Percentiles rank a stretch among this genome's conserved stretches.
phyloP scores from a whole-genome alignment of 2,888 invertebrate genomes.

The Macroteleia sp. region DNA sequence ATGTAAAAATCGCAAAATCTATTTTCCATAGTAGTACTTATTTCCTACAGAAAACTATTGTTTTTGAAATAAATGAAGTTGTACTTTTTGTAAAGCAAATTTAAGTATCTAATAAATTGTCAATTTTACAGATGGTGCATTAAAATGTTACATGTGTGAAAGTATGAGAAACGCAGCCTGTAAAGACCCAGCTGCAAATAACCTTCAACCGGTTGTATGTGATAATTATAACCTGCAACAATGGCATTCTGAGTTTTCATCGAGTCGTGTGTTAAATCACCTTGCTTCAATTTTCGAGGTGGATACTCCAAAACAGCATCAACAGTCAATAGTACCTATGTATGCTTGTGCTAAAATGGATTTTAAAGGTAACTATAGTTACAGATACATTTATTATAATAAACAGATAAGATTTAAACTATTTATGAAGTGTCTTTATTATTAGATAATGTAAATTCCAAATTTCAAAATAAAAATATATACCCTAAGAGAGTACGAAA shows the following conservation, averaged over 20 bases:
- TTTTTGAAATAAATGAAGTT: too few species aligned
- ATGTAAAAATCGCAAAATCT: too few species aligned
- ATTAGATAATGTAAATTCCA: too few species aligned
- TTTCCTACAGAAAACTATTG: too few species aligned
- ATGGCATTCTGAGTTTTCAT: slow-evolving; percentile 60
- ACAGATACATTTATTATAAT: too few species aligned
- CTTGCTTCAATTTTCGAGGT: slow-evolving; percentile 71
- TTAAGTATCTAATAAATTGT: too few species aligned
- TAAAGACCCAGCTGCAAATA: slow-evolving; percentile 55
- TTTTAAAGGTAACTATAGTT: slow-evolving; percentile 70
- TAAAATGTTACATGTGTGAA: slow-evolving; percentile 76
- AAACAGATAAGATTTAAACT: too few species aligned
- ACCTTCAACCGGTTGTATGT: slow-evolving; percentile 70
- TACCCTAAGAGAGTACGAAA: too few species aligned
- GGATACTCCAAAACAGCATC: slow-evolving; percentile 62
- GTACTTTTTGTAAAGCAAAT: too few species aligned
- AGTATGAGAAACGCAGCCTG: slow-evolving; percentile 68
- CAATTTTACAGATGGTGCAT: slow-evolving; percentile 69
- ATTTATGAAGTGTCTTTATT: too few species aligned
- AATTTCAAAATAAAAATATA: too few species aligned
- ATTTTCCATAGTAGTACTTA: too few species aligned
- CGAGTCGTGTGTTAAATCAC: slow-evolving; percentile 43
- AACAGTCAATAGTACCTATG: slow-evolving; percentile 43
- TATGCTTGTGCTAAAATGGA: slow-evolving; percentile 74
- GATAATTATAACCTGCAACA: slow-evolving; percentile 59